These are phyloP conservation scores for Ennomos fuscantarius DNA, from an alignment of 2,888 invertebrate genomes.

Conservation along the genomic window DNA sequence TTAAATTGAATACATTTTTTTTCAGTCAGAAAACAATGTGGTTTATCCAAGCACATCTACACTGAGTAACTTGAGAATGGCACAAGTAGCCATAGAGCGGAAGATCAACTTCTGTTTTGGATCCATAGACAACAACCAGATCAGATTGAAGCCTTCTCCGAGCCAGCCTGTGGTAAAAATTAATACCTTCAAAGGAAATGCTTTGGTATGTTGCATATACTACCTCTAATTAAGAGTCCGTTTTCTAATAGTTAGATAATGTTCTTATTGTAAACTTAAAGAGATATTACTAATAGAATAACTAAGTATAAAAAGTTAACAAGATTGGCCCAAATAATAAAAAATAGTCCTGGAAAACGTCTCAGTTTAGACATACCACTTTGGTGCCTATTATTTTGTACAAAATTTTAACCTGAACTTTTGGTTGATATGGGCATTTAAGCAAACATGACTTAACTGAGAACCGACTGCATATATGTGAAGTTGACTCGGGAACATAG, in stretches of 20 bases:
- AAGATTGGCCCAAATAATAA: too few species aligned
- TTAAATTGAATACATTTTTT: too few species aligned
- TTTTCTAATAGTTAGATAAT: conserved; percentile 4
- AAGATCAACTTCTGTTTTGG: conserved; percentile 71
- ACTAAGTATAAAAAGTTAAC: too few species aligned
- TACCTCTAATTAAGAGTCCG: not conserved
- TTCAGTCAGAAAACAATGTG: conserved; percentile 56
- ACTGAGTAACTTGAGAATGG: conserved; percentile 63
- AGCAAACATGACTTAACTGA: too few species aligned
- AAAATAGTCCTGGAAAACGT: too few species aligned
- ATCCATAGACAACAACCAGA: conserved; percentile 37
- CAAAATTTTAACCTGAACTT: too few species aligned
- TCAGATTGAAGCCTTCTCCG: conserved; percentile 28
- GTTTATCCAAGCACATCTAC: conserved; percentile 62
- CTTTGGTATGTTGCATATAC: conserved; percentile 66
- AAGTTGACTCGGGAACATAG: too few species aligned
- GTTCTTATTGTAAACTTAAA: not conserved
- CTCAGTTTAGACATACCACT: too few species aligned
- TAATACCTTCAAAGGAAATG: conserved; percentile 64
- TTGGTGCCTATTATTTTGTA: too few species aligned
- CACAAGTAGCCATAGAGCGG: conserved; percentile 67
- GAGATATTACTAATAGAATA: too few species aligned
- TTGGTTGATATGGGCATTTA: too few species aligned
- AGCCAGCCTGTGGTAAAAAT: conserved; percentile 38
- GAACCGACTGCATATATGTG: too few species aligned